phyloP scores from a whole-genome alignment of 2,888 invertebrate genomes.

The Nymphalis urticae region DNA sequence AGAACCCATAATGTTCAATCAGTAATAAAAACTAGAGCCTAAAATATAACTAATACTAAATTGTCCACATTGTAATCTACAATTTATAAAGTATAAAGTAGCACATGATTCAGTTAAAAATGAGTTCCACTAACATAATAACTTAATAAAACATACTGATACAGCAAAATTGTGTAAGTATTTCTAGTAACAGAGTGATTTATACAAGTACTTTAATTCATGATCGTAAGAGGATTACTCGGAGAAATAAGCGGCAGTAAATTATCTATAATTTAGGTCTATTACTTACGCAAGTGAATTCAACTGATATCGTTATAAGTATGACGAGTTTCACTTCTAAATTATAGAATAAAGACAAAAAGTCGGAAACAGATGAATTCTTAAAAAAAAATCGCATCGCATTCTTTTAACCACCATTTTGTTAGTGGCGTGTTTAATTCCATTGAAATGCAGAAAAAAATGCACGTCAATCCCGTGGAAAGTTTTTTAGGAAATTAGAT shows the following conservation, averaged over 20 bases:
- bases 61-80: no score
- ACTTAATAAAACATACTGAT: conserved; percentile 19
- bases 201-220: conserved; percentile 31
- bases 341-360: conserved; percentile 2
- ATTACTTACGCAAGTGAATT: conserved; percentile 23
- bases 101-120: conserved; percentile 1
- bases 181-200: conserved; percentile 28
- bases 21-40: no score
- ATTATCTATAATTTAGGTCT: conserved; percentile 29
- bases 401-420: conserved; percentile 41
- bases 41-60: no score
- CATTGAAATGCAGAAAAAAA: conserved; percentile 55
- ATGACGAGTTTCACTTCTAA: neutral
- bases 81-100: no score
- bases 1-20: no score
- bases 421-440: conserved; percentile 51
- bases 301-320: neutral
- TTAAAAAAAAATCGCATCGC: conserved; percentile 12
- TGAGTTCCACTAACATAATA: conserved; percentile 11
- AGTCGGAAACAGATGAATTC: conserved; percentile 21
- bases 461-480: conserved; percentile 49
- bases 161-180: conserved; percentile 19
- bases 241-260: conserved; percentile 30
- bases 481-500: conserved; percentile 18
- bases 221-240: conserved; percentile 19